Percentiles rank a stretch among this genome's conserved stretches.
Evolutionary conservation across 30 jellyfish, hydroid and myxozoan genomes (phyloP).

Genomic region (Mastigias papua): DNA sequence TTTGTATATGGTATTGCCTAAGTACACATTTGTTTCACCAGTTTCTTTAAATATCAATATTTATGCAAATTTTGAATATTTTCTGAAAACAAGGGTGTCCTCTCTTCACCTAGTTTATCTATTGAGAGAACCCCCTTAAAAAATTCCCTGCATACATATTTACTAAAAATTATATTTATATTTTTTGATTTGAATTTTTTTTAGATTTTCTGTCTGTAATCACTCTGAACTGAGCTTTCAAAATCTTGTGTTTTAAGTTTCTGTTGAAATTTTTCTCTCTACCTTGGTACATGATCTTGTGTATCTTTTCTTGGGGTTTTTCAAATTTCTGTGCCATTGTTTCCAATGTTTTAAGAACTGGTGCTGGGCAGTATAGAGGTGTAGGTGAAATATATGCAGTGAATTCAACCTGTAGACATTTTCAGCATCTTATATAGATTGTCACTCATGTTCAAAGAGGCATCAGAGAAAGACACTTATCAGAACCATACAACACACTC

Average conservation of each 20-base stretch:
- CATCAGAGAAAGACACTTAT: slow-evolving; percentile 32
- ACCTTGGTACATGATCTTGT: slow-evolving; percentile 15
- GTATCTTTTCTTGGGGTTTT: slow-evolving; percentile 39
- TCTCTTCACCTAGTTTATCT: no score
- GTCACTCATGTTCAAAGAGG: slow-evolving; percentile 40
- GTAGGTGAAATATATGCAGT: slow-evolving; percentile 17
- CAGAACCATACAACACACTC: slow-evolving; percentile 18
- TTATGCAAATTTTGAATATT: no score
- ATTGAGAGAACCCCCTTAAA: no score
- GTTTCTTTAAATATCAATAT: no score
- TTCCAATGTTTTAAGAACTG: slow-evolving; percentile 20
- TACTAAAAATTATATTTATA: no score
- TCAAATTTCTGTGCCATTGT: slow-evolving; percentile 34
- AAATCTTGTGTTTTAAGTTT: slow-evolving; percentile 43
- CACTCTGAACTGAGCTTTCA: no score
- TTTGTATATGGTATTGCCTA: no score
- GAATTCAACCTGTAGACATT: slow-evolving; percentile 10
- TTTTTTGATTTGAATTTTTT: no score
- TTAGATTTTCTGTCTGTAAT: no score
- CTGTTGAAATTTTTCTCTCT: slow-evolving; percentile 49
- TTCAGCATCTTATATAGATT: slow-evolving; percentile 33
- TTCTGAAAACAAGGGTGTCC: no score
- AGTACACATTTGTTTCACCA: no score
- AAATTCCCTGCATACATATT: no score
- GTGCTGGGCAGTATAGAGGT: slow-evolving; percentile 15